Base-by-base conservation (phyloP, 2,888 invertebrate genomes). In the Eilema caniola region DNA sequence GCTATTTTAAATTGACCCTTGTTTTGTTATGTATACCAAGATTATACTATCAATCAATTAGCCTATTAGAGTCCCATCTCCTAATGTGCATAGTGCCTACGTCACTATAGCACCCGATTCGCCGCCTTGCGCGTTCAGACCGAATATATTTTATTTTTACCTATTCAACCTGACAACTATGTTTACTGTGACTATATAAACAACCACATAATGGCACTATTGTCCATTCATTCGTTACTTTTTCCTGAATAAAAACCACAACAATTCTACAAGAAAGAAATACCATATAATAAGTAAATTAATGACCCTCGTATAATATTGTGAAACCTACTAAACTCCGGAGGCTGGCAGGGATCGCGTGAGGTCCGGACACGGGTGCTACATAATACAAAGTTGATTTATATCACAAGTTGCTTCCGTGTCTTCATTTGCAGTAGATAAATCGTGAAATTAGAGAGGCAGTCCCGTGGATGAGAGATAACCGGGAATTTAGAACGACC, bases 301-400 rank as follows among this genome's bases (percentile, higher is more conserved):
- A 75, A 16, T 11, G 12, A 41, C 24, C 66, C 53, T 57, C 41
- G 12, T 57, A 61, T 60, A 61, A 67, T 68, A 62, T 62, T 33
- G 67, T 33, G 31, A 62, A 53, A 59, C 73, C 65, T 76, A 79
- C 81, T 81, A 76, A 81, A 81, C 70, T 73, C 75, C 66, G 25
- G 62, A 73, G 69, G 73, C 57, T 2, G 56, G 67, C 62, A 71
- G 71, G 47, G 67, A 84, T 83, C 84, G 83, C 85, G 83, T 85
- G 88, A 87, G 85, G 83, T 84, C 33, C 82, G 76, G 78, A 82
- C 82, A 78, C 77, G 82, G 86, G 81, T 73, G 77, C 81, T 86
- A 83, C 81, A 85, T 80, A 86, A 83, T 82, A 86, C 87, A 89
- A 89, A 88, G 73, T 80, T 91, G 90, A 92, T 92, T 93, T 92